phyloP scores from a whole-genome alignment of 2,888 invertebrate genomes.

The Malthinus seriepunctatus region DNA sequence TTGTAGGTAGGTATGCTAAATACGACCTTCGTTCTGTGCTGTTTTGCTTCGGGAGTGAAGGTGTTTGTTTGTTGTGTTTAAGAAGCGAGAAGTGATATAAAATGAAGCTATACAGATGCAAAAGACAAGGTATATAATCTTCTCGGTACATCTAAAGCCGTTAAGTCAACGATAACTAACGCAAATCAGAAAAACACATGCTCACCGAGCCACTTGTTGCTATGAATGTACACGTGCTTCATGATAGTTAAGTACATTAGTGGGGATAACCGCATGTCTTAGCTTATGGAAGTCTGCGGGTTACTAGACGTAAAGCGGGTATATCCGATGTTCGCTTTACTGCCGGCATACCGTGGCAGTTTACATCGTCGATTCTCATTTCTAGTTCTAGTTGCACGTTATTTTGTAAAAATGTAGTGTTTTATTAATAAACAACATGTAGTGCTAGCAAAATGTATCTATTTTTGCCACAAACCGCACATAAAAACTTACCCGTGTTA shows the following conservation, averaged over 20 bases:
- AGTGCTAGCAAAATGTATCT: neutral
- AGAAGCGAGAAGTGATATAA: no score
- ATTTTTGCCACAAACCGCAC: conserved; percentile 3
- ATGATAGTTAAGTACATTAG: conserved; percentile 21
- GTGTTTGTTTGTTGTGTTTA: no score
- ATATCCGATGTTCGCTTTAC: conserved; percentile 18
- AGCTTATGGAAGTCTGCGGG: conserved; percentile 27
- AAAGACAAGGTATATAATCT: no score
- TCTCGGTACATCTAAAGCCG: no score
- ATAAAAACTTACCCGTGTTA: neutral
- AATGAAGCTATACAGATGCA: no score
- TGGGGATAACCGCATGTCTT: conserved; percentile 30
- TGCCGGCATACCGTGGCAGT: conserved; percentile 15
- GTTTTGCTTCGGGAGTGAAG: no score
- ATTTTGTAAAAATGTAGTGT: conserved; percentile 20
- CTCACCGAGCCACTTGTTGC: conserved; percentile 36
- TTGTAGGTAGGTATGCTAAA: neutral
- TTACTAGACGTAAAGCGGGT: conserved; percentile 31
- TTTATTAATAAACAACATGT: conserved; percentile 3
- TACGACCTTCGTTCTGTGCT: neutral
- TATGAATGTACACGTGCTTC: conserved; percentile 37
- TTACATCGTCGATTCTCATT: conserved; percentile 10
- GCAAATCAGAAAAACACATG: no score
- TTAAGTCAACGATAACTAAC: no score
- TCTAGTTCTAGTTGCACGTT: conserved; percentile 4